Evolutionary conservation across 2,113 vertebrate genomes (phyloP).

Genomic region (Parus major): DNA sequence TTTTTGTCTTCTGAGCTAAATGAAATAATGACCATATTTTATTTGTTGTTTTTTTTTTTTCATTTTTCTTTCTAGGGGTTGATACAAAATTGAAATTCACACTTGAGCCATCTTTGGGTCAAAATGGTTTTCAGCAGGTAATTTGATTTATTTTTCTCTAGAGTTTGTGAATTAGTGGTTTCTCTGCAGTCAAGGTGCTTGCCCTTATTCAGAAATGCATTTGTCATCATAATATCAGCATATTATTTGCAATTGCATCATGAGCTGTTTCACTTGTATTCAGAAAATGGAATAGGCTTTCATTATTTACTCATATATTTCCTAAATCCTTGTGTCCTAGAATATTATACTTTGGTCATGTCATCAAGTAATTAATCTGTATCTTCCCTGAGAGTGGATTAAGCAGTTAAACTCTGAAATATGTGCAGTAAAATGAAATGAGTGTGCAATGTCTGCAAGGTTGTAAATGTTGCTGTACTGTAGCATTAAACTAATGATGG

Average conservation of each 20-base stretch:
- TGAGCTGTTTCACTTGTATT: not conserved
- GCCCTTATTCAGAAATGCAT: not conserved
- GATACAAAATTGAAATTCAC: slow-evolving; percentile 98
- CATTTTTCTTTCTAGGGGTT: slow-evolving; percentile 80
- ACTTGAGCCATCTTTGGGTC: slow-evolving; percentile 92
- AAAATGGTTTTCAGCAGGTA: slow-evolving; percentile 99
- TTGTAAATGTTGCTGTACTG: not conserved
- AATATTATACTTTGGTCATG: not conserved
- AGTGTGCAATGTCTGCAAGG: not conserved
- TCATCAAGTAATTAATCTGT: not conserved
- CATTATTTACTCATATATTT: not conserved
- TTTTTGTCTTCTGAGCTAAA: not conserved
- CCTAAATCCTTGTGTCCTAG: not conserved
- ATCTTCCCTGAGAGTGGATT: not conserved
- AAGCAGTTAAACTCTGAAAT: not conserved
- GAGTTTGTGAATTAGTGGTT: not conserved
- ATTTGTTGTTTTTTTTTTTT: not conserved
- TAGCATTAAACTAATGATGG: not conserved
- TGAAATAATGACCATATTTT: not conserved
- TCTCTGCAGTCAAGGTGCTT: not conserved
- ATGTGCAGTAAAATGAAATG: not conserved
- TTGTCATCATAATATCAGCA: not conserved
- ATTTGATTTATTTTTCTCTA: slow-evolving; percentile 35
- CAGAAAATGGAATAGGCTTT: not conserved
- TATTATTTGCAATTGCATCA: not conserved